These are phyloP conservation scores for Zeuzera pyrina DNA, from an alignment of 2,888 invertebrate genomes.

Conservation along the genomic window DNA sequence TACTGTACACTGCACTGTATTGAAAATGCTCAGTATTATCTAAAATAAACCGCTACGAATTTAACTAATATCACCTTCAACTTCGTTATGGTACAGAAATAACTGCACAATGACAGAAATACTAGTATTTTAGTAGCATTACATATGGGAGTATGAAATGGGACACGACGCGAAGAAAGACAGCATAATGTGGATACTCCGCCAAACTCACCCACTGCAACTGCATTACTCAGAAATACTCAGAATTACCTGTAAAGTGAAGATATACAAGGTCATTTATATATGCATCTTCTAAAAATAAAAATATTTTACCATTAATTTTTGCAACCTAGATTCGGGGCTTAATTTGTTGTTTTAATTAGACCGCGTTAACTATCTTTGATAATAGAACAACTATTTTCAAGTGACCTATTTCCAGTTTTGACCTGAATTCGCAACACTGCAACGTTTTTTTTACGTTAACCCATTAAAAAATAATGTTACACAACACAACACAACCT, in stretches of 20 bases:
- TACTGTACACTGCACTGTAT: too few species aligned
- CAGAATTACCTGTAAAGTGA: conserved; percentile 3
- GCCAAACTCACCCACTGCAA: conserved; percentile 9
- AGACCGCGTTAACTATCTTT: conserved; percentile 58
- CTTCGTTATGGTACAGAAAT: conserved; percentile 55
- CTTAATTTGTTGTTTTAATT: conserved; percentile 48
- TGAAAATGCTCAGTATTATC: conserved; percentile 44
- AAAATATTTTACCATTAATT: too few species aligned
- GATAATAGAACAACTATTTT: conserved; percentile 52
- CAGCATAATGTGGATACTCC: conserved; percentile 28
- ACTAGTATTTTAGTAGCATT: conserved; percentile 38
- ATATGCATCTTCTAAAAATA: too few species aligned
- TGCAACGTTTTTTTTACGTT: conserved; percentile 43
- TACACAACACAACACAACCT: conserved; percentile 55
- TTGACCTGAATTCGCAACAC: conserved; percentile 61
- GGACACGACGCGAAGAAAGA: conserved; percentile 24
- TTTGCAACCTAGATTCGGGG: too few species aligned
- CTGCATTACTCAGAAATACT: background rate
- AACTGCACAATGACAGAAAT: conserved; percentile 49
- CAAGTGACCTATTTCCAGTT: conserved; percentile 54
- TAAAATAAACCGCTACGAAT: conserved; percentile 58
- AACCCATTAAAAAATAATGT: conserved; percentile 50
- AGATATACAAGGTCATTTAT: conserved; percentile 15
- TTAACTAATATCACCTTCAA: conserved; percentile 65
- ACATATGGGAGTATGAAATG: conserved; percentile 36